Evolutionary conservation across 2,113 vertebrate genomes (phyloP).

Genomic region (Hypomesus transpacificus): DNA sequence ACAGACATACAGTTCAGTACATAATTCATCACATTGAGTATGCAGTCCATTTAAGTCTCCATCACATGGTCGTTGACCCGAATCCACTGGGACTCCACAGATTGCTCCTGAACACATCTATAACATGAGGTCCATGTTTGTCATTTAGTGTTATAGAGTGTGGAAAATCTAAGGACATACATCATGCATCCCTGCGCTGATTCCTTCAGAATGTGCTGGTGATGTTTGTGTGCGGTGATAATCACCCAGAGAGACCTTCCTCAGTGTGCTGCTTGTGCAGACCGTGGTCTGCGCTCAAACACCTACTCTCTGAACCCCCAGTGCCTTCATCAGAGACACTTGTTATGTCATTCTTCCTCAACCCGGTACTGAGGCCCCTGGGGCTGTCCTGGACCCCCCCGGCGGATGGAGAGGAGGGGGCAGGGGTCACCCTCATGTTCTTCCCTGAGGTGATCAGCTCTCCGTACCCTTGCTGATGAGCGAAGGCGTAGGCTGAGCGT

Average conservation of each 20-base stretch:
- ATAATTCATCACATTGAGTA: background rate
- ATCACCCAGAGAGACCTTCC: background rate
- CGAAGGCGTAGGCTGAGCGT: conserved; percentile 79
- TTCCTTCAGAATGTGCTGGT: background rate
- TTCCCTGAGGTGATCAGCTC: conserved; percentile 82
- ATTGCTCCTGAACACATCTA: background rate
- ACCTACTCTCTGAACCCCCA: conserved; percentile 1
- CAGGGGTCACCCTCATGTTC: conserved; percentile 72
- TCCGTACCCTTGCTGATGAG: conserved; percentile 81
- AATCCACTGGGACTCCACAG: background rate
- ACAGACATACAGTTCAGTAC: background rate
- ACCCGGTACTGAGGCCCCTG: conserved; percentile 65
- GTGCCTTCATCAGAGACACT: conserved; percentile 51
- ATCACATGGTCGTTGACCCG: background rate
- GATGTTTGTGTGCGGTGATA: background rate
- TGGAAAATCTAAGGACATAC: background rate
- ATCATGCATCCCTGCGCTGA: background rate
- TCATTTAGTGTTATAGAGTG: too few species aligned
- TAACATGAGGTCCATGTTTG: background rate
- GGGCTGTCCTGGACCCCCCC: conserved; percentile 53
- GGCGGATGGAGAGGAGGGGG: conserved; percentile 51
- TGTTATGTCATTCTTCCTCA: conserved; percentile 61
- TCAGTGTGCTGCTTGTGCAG: background rate
- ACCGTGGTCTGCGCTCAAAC: background rate
- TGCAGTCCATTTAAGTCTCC: background rate